Percentiles rank a stretch among this genome's conserved stretches.
Evolutionary conservation across 2,797 vertebrate species (phyloP).

Genomic region (Pangasius krempfi): DNA sequence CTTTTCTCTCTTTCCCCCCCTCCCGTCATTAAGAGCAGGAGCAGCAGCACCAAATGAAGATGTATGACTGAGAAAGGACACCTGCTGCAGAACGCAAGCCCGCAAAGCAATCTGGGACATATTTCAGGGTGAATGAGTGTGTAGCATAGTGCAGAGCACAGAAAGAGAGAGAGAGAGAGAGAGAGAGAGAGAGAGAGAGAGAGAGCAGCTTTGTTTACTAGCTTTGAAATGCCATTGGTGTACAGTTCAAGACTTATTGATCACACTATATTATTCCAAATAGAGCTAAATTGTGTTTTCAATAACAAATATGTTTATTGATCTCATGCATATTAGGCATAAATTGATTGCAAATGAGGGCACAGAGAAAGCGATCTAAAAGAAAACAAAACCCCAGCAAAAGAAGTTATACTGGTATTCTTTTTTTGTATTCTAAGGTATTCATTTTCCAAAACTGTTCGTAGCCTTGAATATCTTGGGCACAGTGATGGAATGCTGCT

Average conservation of each 20-base stretch:
- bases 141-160: not conserved
- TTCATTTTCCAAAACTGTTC: not conserved
- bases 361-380: not conserved
- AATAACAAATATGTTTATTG: conserved; percentile 43
- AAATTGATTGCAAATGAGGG: conserved; percentile 17
- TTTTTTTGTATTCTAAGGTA: not conserved
- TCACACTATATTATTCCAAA: conserved; percentile 33
- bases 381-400: not conserved
- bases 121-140: conserved; percentile 25
- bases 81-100: conserved; percentile 36
- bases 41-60: conserved; percentile 50
- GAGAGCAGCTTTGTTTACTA: not conserved
- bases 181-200: not conserved
- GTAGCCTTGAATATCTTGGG: not conserved
- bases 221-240: not conserved
- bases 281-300: conserved; percentile 35
- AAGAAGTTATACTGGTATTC: not conserved
- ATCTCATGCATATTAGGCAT: conserved; percentile 21
- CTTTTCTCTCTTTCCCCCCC: conserved; percentile 19
- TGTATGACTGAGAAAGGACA: conserved; percentile 43
- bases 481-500: conserved; percentile 2
- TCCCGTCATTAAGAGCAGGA: conserved; percentile 35
- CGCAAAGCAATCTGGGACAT: conserved; percentile 35
- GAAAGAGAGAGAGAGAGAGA: not conserved
- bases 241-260: conserved; percentile 25